phyloP scores from a whole-genome alignment of 2,888 invertebrate genomes.

The Carterocephalus palaemon region DNA sequence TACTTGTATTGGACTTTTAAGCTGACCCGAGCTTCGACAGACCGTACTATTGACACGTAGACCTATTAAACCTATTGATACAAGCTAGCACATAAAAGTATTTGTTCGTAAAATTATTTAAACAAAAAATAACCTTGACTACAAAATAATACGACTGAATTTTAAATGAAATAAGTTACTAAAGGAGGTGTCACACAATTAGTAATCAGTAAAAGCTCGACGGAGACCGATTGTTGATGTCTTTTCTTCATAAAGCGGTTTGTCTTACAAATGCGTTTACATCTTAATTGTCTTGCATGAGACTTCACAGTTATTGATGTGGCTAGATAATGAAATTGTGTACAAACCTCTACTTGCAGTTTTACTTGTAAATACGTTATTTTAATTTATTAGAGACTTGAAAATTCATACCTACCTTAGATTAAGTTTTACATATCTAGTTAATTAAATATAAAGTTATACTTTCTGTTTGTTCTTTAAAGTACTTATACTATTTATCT shows the following conservation, averaged over 20 bases:
- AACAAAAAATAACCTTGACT: background rate
- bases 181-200: slow-evolving; percentile 8
- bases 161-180: background rate
- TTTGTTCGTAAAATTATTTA: no score
- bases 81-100: background rate
- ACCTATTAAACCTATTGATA: slow-evolving; percentile 26
- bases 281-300: background rate
- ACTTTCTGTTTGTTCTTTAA: no score
- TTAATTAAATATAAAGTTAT: no score
- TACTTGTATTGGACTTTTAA: slow-evolving; percentile 7
- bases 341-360: no score
- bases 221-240: slow-evolving; percentile 12
- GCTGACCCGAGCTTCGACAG: slow-evolving; percentile 19
- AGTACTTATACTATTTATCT: no score
- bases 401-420: no score
- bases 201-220: slow-evolving; percentile 18
- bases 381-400: no score
- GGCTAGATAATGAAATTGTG: no score
- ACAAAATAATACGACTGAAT: background rate
- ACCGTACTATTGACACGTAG: slow-evolving; percentile 27
- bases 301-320: background rate
- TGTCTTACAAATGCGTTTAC: slow-evolving; percentile 10
- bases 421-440: no score
- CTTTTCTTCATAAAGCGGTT: slow-evolving; percentile 14
- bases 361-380: no score